A percentile compares a stretch with the other conserved stretches of the same genome.
These are phyloP conservation scores for Tapirus indicus DNA, from an alignment of 2,797 vertebrate species.

Conservation along the genomic window DNA sequence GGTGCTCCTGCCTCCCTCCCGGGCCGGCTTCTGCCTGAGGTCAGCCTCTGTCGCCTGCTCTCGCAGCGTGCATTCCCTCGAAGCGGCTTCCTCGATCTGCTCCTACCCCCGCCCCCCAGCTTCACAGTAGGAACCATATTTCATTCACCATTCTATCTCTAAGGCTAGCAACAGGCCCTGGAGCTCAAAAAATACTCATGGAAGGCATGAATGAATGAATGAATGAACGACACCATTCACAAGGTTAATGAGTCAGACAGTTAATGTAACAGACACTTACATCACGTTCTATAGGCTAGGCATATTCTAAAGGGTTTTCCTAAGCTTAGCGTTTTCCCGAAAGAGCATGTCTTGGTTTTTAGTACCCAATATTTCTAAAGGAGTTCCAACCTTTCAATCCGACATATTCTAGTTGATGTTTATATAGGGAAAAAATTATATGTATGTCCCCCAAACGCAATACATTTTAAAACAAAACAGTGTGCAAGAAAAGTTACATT, in stretches of 20 bases:
- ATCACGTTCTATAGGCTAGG: background rate
- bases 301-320: background rate
- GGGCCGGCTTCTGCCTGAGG: background rate
- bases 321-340: background rate
- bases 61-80: rapidly evolving
- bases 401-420: background rate
- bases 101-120: rapidly evolving
- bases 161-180: background rate
- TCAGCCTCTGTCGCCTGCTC: background rate
- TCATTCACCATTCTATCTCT: background rate
- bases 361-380: background rate
- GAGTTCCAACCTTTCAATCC: background rate
- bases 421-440: background rate
- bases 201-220: background rate
- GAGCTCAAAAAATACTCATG: background rate
- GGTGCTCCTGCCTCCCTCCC: background rate
- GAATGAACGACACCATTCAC: background rate
- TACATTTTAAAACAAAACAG: background rate
- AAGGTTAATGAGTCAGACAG: background rate
- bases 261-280: background rate
- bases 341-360: background rate
- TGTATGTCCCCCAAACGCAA: background rate
- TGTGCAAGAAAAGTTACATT: background rate
- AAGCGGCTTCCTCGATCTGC: background rate
- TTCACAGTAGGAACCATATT: too few relatives aligned